Evolutionary conservation across 2,888 invertebrate genomes (phyloP), one percentile per base, ranked within the genome.

Genomic region (Lithosia quadra): DNA sequence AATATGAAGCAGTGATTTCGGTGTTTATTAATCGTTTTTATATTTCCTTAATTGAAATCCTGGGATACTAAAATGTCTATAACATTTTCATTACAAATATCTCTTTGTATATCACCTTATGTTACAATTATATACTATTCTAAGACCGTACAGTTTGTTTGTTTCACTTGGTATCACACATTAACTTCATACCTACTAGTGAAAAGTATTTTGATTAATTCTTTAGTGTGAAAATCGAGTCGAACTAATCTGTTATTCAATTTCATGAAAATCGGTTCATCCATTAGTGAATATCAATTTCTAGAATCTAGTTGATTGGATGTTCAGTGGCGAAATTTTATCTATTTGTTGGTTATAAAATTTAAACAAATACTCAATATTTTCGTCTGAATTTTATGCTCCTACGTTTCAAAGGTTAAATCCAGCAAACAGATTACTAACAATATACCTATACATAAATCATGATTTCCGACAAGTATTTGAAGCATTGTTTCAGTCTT

Each of bases 401-500:
- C 22, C 8, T 34, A 18, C 8, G 5, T 49, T 28, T 28, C n/a
- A 49, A 43, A 62, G 21, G n/a, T 62, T 62, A 49, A 24, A 11
- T 43, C n/a, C n/a, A n/a, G 28, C n/a, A 53, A 22, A 34, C 49
- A 63, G n/a, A 34, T 53, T 15, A 53, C 18, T 63, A 21, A 53
- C 7, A 21, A n/a, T n/a, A 11, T 24, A 11, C 22, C 21, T 18
- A n/a, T n/a, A n/a, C n/a, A n/a, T n/a, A n/a, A 36, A 57, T 64
- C 39, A 24, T 36, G 24, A 64, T 28, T 58, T 49, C 15, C 9
- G 15, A 33, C 13, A 58, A 69, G 67, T 75, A 57, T 60, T 62
- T 65, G 24, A 71, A 71, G 68, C 84, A 89, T 91, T 92, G 91
- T 92, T 90, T 89, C 85, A 89, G 86, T 88, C 86, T 82, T 86